Conservation (phyloP, 2,797 vertebrate species). For the Darevskia nairensis region DNA sequence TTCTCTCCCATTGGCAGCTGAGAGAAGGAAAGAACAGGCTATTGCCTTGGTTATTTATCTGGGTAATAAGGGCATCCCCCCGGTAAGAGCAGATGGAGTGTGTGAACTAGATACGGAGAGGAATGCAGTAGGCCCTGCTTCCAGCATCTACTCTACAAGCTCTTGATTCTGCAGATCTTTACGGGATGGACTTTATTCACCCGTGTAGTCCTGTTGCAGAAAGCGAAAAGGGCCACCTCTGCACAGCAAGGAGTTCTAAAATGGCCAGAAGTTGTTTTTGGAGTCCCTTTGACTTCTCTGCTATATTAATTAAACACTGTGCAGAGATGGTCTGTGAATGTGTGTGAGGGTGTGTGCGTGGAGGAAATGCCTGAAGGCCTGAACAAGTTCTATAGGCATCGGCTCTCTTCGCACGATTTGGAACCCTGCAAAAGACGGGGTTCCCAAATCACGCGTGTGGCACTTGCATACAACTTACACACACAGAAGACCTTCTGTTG, state of each 20-base stretch:
- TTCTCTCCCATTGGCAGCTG: background rate
- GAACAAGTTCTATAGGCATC: no score
- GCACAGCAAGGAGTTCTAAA: background rate
- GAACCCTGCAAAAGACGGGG: background rate
- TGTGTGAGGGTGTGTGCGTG: background rate
- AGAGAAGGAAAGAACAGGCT: background rate
- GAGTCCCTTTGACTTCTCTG: background rate
- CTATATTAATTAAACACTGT: background rate
- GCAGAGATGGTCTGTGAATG: background rate
- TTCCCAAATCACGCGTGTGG: background rate
- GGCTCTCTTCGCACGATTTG: background rate
- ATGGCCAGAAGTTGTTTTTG: background rate
- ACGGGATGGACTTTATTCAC: background rate
- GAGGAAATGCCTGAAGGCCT: background rate
- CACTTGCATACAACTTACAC: background rate
- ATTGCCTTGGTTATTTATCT: conserved; percentile 22
- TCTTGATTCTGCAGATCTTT: background rate
- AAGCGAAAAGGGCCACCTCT: background rate
- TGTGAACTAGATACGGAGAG: conserved; percentile 17
- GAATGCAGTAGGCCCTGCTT: background rate
- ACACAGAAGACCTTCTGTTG: background rate
- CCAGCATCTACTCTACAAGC: background rate
- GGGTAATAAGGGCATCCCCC: conserved; percentile 21
- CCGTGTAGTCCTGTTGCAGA: background rate
- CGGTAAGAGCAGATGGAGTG: background rate